Conservation (phyloP, 2,113 vertebrate genomes). For the Pitta sordida region DNA sequence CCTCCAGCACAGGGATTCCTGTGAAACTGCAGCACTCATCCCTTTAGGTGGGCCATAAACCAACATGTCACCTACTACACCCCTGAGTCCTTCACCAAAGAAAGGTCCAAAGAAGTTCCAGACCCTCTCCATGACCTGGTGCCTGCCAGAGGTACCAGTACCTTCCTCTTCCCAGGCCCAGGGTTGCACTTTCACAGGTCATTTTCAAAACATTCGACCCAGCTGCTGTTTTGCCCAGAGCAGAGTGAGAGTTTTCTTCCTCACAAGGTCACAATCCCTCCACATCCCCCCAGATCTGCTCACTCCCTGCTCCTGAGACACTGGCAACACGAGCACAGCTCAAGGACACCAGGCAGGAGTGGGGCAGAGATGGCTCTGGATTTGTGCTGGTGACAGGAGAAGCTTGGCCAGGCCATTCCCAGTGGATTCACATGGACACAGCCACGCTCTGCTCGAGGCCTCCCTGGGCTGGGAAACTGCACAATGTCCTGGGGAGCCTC, state of each 20-base stretch:
- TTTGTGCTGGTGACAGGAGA: not conserved
- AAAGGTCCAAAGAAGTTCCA: not conserved
- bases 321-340: not conserved
- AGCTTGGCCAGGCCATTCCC: not conserved
- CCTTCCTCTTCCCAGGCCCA: not conserved
- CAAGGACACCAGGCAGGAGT: not conserved
- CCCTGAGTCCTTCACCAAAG: not conserved
- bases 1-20: not conserved
- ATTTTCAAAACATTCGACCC: not conserved
- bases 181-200: rapidly evolving
- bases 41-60: not conserved
- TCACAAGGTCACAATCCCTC: rapidly evolving
- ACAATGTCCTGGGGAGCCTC: not conserved
- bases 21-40: rapidly evolving
- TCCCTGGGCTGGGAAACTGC: not conserved
- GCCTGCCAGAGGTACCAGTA: not conserved
- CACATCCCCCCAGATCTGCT: not conserved
- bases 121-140: rapidly evolving
- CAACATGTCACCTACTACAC: not conserved
- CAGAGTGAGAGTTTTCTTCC: rapidly evolving
- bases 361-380: not conserved
- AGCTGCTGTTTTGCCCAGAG: not conserved
- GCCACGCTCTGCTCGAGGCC: rapidly evolving
- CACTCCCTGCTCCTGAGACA: not conserved
- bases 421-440: not conserved